These are phyloP conservation scores for Dolichallabes microphthalmus DNA, from an alignment of 2,113 vertebrate species.

Conservation along the genomic window DNA sequence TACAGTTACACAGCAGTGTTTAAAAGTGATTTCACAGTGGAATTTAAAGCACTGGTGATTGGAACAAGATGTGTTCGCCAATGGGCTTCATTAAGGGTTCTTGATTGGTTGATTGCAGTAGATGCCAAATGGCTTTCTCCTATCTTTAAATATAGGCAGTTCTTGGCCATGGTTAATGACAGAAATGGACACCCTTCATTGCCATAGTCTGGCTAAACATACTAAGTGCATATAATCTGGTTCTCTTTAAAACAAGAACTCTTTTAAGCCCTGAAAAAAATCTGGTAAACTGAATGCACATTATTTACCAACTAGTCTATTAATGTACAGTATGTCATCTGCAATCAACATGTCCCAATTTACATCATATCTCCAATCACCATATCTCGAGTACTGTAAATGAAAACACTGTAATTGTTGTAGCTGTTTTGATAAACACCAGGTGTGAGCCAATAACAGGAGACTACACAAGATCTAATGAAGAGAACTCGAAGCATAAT, in stretches of 20 bases:
- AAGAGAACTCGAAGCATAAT: neutral
- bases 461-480: neutral
- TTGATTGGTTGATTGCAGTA: neutral
- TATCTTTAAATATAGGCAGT: neutral
- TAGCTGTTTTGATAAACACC: neutral
- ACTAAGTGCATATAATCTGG: neutral
- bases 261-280: neutral
- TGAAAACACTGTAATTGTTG: neutral
- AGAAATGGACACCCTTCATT: neutral
- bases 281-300: neutral
- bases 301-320: neutral
- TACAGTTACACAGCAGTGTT: neutral
- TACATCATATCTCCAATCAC: neutral
- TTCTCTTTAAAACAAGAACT: neutral
- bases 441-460: neutral
- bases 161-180: neutral
- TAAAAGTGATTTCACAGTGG: conserved; percentile 1
- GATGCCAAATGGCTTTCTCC: neutral
- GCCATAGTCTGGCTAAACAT: neutral
- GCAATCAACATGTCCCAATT: neutral
- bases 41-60: neutral
- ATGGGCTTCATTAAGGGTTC: neutral
- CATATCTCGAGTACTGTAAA: neutral
- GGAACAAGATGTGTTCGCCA: neutral
- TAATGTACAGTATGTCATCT: neutral